Evolutionary conservation across 2,888 invertebrate species (phyloP), one percentile per base, ranked within the genome.

Genomic region (Agrochola lychnidis): DNA sequence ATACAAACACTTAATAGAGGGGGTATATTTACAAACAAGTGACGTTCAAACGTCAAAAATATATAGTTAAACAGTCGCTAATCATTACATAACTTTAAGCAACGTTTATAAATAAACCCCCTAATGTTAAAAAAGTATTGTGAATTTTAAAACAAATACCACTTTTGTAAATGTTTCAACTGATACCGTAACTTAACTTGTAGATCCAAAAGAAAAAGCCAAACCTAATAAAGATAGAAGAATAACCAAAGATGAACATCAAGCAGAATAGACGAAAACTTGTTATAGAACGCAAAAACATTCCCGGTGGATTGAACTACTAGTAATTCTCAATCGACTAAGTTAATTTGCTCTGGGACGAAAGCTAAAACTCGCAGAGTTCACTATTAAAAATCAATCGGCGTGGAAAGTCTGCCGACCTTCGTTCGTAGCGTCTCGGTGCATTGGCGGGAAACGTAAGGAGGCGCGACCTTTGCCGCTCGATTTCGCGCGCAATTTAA

Each of bases 401-500:
- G 91, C 94, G 95, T 93, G 95, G 93, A 96, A 96, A 94, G 91
- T 89, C 90, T 86, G 88, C 66, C 94, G 94, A 94, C 94, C 94
- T 95, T 94, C 89, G 90, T 90, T 94, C 89, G 89, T 90, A 92
- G 87, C 94, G 94, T 95, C 95, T 95, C 93, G 92, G 91, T 94
- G 95, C 95, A 95, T 90, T 94, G 94, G 92, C 92, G 93, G 94
- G 94, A 93, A 95, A 94, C 92, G 94, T 90, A 95, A 95, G 95
- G 89, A 94, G 94, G 91, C 93, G 94, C 94, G 95, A 95, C 93
- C 94, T 95, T 96, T 96, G 91, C 93, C 94, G 93, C 94, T 94
- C 97, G 97, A 97, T 97, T 97, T 97, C 95, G 91, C 95, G 95
- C 95, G 94, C 94, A 95, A 95, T 96, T 96, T 94, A 95, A 96